These are phyloP conservation scores for Drosophila putrida DNA, from an alignment of 2,888 invertebrate species.

Conservation along the genomic window DNA sequence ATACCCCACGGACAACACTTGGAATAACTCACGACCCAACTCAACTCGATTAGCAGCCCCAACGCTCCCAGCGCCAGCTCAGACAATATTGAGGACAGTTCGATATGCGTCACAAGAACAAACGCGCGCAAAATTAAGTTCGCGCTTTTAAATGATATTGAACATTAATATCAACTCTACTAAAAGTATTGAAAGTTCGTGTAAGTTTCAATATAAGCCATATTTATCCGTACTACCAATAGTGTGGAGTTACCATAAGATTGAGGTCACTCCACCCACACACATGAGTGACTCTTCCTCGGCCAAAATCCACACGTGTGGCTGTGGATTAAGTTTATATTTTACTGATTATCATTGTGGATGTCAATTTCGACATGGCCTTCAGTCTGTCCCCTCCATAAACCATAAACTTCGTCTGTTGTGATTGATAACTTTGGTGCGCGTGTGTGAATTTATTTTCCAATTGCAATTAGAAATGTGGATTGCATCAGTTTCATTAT, in stretches of 20 bases:
- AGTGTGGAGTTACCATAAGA: constrained; percentile 10
- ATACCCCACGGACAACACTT: constrained; percentile 62
- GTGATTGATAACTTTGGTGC: constrained; percentile 36
- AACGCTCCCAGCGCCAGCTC: constrained; percentile 22
- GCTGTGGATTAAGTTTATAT: constrained; percentile 1
- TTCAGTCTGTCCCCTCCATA: constrained; percentile 12
- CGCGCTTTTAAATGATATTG: constrained; percentile 2
- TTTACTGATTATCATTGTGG: constrained; percentile 24
- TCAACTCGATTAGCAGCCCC: neutral
- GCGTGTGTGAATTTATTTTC: constrained; percentile 28
- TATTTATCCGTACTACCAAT: constrained; percentile 5
- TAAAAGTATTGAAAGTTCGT: neutral
- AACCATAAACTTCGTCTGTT: constrained; percentile 17
- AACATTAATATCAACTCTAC: neutral
- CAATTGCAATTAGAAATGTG: constrained; percentile 36
- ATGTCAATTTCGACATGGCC: constrained; percentile 22
- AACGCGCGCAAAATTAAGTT: constrained; percentile 29
- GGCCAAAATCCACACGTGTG: constrained; percentile 36
- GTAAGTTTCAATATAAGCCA: constrained; percentile 26
- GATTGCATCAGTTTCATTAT: constrained; percentile 28
- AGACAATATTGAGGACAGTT: constrained; percentile 45
- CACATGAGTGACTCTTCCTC: constrained; percentile 27
- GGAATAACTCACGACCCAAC: neutral
- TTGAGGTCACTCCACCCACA: constrained; percentile 4
- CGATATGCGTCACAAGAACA: constrained; percentile 31